These are phyloP conservation scores for Smittia aterrima DNA, from an alignment of 2,888 invertebrate genomes.

Conservation along the genomic window DNA sequence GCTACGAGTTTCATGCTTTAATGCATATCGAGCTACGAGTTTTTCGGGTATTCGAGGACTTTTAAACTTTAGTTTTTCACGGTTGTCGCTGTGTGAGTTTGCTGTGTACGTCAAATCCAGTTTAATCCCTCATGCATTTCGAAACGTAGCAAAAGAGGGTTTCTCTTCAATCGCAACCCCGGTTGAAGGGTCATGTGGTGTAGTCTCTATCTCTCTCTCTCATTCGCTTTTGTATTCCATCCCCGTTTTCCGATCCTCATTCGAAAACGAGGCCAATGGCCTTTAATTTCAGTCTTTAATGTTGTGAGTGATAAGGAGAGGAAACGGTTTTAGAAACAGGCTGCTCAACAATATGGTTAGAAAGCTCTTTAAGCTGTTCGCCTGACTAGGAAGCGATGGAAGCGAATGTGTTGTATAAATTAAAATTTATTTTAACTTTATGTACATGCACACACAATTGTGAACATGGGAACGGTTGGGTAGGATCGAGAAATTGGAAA, in stretches of 20 bases:
- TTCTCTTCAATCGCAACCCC: background rate
- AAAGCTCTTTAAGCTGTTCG: no score
- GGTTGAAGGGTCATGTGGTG: constrained; percentile 19
- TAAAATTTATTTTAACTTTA: background rate
- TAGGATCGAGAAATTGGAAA: background rate
- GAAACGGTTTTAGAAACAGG: no score
- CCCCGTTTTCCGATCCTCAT: background rate
- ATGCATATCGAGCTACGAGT: constrained; percentile 26
- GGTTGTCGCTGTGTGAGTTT: background rate
- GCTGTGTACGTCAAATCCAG: constrained; percentile 19
- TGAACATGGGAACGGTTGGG: background rate
- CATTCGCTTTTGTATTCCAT: background rate
- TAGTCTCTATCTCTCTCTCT: background rate
- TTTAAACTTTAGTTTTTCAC: constrained; percentile 27
- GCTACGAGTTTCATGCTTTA: constrained; percentile 38
- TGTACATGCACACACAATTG: background rate
- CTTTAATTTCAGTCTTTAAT: background rate
- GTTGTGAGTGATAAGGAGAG: no score
- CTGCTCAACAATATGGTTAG: no score
- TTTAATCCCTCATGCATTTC: constrained; percentile 41
- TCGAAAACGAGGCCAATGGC: constrained; percentile 34
- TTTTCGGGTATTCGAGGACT: constrained; percentile 15
- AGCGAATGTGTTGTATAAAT: background rate
- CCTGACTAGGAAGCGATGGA: no score
- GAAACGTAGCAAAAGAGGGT: background rate